phyloP scores from a whole-genome alignment of 2,113 vertebrate species.

The Eleginops maclovinus region DNA sequence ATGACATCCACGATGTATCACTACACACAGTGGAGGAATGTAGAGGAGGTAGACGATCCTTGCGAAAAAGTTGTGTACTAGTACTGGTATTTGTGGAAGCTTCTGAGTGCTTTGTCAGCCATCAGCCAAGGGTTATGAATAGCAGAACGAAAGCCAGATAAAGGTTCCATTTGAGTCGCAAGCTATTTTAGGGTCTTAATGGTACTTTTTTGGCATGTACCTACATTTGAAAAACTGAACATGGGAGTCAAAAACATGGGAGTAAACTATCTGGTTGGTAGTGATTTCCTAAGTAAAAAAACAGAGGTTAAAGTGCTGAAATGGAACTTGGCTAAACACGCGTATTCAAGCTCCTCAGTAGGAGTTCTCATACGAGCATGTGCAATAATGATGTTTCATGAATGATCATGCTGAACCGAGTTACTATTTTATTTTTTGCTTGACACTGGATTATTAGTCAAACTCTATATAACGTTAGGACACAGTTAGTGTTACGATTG shows the following conservation, averaged over 20 bases:
- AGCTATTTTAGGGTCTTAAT: conserved; percentile 16
- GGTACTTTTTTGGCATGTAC: conserved; percentile 19
- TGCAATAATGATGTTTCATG: conserved; percentile 81
- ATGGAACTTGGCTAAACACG: conserved; percentile 68
- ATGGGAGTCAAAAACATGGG: conserved; percentile 4
- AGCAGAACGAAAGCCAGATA: conserved; percentile 46
- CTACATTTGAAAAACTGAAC: conserved; percentile 11
- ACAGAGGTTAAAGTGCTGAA: conserved; percentile 46
- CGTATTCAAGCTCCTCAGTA: conserved; percentile 68
- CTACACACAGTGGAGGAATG: conserved; percentile 67
- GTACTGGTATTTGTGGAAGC: conserved; percentile 52
- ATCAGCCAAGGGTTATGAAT: conserved; percentile 47
- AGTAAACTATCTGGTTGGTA: not conserved
- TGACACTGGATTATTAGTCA: conserved; percentile 70
- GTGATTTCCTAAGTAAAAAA: conserved; percentile 1
- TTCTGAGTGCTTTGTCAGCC: conserved; percentile 48
- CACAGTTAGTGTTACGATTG: conserved; percentile 71
- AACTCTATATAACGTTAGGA: conserved; percentile 53
- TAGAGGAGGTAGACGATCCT: conserved; percentile 52
- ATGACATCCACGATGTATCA: conserved; percentile 60
- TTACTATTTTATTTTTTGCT: conserved; percentile 59
- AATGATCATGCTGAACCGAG: conserved; percentile 67
- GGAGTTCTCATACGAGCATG: conserved; percentile 78
- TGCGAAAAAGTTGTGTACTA: conserved; percentile 48
- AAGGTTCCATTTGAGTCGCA: conserved; percentile 64